A percentile compares a stretch with the other conserved stretches of the same genome.
Evolutionary conservation across 2,888 invertebrate genomes (phyloP).

Genomic region (Galerucella pusilla): DNA sequence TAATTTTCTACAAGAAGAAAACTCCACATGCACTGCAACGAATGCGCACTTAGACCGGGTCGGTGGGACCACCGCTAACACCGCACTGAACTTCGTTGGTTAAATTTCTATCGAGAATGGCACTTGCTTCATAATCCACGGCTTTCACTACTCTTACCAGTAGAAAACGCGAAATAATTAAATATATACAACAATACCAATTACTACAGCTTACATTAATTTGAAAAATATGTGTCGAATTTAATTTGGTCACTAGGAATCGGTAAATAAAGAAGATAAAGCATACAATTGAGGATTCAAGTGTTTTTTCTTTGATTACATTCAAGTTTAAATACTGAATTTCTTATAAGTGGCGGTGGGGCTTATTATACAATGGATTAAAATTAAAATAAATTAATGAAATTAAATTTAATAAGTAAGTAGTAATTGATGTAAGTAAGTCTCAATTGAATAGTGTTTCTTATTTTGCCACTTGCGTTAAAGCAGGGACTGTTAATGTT

Average conservation of each 20-base stretch:
- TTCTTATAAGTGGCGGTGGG: neutral
- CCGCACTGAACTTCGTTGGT: constrained; percentile 21
- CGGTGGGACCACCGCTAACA: constrained; percentile 12
- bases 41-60: constrained; percentile 16
- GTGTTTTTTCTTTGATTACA: neutral
- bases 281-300: neutral
- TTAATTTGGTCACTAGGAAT: constrained; percentile 8
- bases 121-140: constrained; percentile 22
- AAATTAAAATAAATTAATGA: neutral
- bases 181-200: neutral
- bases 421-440: neutral
- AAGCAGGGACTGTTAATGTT: too few species aligned
- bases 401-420: neutral
- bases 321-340: neutral
- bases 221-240: neutral
- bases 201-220: constrained; percentile 22
- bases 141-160: constrained; percentile 26
- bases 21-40: constrained; percentile 22
- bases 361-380: neutral
- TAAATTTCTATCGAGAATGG: constrained; percentile 24
- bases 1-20: neutral
- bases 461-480: too few species aligned
- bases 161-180: constrained; percentile 13
- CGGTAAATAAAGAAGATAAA: neutral
- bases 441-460: neutral